A percentile compares a stretch with the other conserved stretches of the same genome.
Evolutionary conservation across 2,797 vertebrate species (phyloP).

Genomic region (Anisognathus igniventris): DNA sequence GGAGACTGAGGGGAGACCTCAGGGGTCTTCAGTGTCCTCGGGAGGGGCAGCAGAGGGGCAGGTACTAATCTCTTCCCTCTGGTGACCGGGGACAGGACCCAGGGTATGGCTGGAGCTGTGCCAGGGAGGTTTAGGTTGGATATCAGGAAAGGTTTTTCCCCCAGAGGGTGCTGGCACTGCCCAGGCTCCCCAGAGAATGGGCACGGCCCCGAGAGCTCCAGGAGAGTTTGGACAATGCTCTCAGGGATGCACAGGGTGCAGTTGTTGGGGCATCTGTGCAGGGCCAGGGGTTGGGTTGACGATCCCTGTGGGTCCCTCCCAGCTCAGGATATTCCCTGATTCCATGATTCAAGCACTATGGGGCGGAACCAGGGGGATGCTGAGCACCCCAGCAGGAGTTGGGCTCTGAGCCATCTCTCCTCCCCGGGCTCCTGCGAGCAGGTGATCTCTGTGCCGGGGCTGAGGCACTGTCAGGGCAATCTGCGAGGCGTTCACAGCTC

Average conservation of each 20-base stretch:
- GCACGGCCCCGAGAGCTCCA: accelerated
- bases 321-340: background rate
- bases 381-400: accelerated
- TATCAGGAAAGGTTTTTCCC: background rate
- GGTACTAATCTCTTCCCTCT: background rate
- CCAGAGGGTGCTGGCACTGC: background rate
- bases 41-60: background rate
- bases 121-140: background rate
- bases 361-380: background rate
- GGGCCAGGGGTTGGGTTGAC: accelerated
- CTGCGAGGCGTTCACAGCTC: background rate
- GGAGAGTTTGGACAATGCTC: accelerated
- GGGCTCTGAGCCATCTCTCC: background rate
- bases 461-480: background rate
- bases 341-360: background rate
- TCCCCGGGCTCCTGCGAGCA: background rate
- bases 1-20: background rate
- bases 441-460: background rate
- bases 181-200: background rate
- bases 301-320: background rate
- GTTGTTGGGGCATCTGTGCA: background rate
- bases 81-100: background rate
- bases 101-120: background rate
- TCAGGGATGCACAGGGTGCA: accelerated
- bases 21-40: accelerated